phyloP scores from a whole-genome alignment of 2,113 vertebrate species.

The Boleophthalmus pectinirostris region DNA sequence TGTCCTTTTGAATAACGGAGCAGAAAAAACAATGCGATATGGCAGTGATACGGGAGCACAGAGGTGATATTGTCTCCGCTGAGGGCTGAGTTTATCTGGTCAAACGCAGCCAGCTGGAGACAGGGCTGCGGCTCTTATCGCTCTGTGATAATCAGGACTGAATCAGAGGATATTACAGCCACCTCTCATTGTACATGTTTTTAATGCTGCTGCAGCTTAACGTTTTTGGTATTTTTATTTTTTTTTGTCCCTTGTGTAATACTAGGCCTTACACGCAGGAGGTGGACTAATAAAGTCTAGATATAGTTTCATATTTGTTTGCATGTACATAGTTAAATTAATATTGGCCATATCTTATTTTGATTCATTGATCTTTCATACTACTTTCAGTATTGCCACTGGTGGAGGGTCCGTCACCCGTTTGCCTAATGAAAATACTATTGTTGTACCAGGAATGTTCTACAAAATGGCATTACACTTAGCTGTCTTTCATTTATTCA shows the following conservation, averaged over 20 bases:
- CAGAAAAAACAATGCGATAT: constrained; percentile 30
- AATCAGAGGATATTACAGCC: constrained; percentile 64
- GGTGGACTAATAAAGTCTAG: neutral
- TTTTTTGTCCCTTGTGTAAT: neutral
- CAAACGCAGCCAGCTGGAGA: constrained; percentile 53
- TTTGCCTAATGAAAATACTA: too few relatives aligned
- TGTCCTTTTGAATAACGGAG: constrained; percentile 35
- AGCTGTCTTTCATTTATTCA: too few relatives aligned
- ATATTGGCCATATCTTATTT: neutral
- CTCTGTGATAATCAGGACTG: constrained; percentile 51
- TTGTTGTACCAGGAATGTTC: too few relatives aligned
- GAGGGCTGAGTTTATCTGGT: constrained; percentile 55
- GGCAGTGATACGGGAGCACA: constrained; percentile 42
- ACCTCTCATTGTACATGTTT: constrained; percentile 4
- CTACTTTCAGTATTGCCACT: neutral
- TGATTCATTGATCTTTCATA: neutral
- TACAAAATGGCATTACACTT: too few relatives aligned
- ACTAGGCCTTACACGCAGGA: neutral
- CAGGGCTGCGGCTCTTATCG: constrained; percentile 50
- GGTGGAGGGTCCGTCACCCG: too few relatives aligned
- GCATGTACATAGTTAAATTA: neutral
- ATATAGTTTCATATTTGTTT: neutral
- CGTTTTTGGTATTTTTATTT: neutral
- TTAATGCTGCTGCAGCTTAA: constrained; percentile 6
- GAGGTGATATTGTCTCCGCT: constrained; percentile 47